Conservation (phyloP, 2,797 vertebrate genomes). For the Typhlichthys subterraneus region DNA sequence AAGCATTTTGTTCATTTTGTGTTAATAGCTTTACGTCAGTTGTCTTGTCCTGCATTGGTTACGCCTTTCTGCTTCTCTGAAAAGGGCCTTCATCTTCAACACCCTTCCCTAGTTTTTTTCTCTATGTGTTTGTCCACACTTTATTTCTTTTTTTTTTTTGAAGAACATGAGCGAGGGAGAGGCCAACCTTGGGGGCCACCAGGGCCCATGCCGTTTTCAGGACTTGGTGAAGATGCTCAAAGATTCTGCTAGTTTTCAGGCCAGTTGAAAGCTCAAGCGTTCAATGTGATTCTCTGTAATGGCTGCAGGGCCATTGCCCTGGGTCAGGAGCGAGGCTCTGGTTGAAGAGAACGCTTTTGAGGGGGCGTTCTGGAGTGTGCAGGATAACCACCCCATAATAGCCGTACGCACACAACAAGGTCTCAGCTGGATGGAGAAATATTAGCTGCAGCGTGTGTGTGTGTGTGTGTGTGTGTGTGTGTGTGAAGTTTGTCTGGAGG, state of each 20-base stretch:
- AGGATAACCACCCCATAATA: slow-evolving; percentile 32
- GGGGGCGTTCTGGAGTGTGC: slow-evolving; percentile 24
- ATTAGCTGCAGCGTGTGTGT: slow-evolving; percentile 30
- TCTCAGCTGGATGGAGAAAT: slow-evolving; percentile 36
- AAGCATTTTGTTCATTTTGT: slow-evolving; percentile 61
- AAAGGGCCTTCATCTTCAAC: slow-evolving; percentile 29
- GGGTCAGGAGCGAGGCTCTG: slow-evolving; percentile 33
- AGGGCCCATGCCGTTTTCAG: slow-evolving; percentile 50
- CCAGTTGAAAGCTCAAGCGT: slow-evolving; percentile 55
- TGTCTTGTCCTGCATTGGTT: slow-evolving; percentile 45
- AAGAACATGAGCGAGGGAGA: slow-evolving; percentile 62
- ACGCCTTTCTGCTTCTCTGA: slow-evolving; percentile 42
- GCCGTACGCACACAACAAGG: slow-evolving; percentile 29
- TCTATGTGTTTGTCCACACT: slow-evolving; percentile 12
- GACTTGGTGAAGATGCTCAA: slow-evolving; percentile 54
- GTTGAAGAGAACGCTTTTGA: background rate
- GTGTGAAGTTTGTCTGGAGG: slow-evolving; percentile 40
- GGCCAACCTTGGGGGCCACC: slow-evolving; percentile 40
- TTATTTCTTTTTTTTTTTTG: slow-evolving; percentile 41
- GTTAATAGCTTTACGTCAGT: slow-evolving; percentile 60
- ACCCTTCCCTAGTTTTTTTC: slow-evolving; percentile 33
- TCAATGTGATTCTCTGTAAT: slow-evolving; percentile 57
- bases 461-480: slow-evolving; percentile 21
- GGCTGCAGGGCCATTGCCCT: slow-evolving; percentile 34
- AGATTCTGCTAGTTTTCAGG: slow-evolving; percentile 49